Evolutionary conservation across 2,888 invertebrate species (phyloP).

Genomic region (Hypsopygia costalis): DNA sequence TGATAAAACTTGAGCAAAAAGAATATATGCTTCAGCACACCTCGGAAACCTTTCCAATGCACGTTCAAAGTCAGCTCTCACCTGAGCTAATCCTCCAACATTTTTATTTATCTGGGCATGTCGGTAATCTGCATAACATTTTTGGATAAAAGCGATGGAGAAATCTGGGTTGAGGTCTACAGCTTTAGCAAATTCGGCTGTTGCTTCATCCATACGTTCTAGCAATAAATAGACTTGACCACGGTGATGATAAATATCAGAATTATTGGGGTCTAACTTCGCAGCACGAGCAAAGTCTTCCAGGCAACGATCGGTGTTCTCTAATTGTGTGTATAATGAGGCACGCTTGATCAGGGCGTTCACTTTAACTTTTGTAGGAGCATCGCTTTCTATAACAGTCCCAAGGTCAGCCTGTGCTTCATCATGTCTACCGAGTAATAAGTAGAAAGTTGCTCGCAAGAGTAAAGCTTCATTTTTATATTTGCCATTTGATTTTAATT

Average conservation of each 20-base stretch:
- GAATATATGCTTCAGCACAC: slow-evolving; percentile 91
- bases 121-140: slow-evolving; percentile 93
- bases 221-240: slow-evolving; percentile 93
- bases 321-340: slow-evolving; percentile 89
- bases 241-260: slow-evolving; percentile 95
- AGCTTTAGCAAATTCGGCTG: slow-evolving; percentile 90
- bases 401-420: slow-evolving; percentile 87
- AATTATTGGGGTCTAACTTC: slow-evolving; percentile 87
- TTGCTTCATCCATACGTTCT: slow-evolving; percentile 90
- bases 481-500: slow-evolving; percentile 83
- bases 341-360: slow-evolving; percentile 95
- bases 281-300: slow-evolving; percentile 90
- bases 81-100: slow-evolving; percentile 81
- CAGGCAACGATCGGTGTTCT: slow-evolving; percentile 86
- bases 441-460: slow-evolving; percentile 91
- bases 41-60: slow-evolving; percentile 89
- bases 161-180: slow-evolving; percentile 91
- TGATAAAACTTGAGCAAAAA: slow-evolving; percentile 94
- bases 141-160: slow-evolving; percentile 93
- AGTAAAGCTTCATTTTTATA: slow-evolving; percentile 86
- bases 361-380: slow-evolving; percentile 84
- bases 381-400: slow-evolving; percentile 83
- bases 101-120: slow-evolving; percentile 83
- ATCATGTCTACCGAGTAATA: slow-evolving; percentile 88
- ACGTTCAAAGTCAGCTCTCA: slow-evolving; percentile 86